Evolutionary conservation across 2,797 vertebrate species (phyloP).

Genomic region (Alcedo quadribrachys): DNA sequence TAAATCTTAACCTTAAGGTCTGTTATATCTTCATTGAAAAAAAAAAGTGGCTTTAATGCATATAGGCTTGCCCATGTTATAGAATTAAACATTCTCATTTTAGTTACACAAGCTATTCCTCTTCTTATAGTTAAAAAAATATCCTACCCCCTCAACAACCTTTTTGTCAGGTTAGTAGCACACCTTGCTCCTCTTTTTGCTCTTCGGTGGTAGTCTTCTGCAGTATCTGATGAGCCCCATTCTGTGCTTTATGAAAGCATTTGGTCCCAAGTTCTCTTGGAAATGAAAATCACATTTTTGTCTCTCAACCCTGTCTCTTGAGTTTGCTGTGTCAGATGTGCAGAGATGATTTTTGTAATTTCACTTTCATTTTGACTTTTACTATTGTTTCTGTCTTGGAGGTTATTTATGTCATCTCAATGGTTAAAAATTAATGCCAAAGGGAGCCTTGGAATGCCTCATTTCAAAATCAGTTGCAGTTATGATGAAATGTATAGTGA

Average conservation of each 20-base stretch:
- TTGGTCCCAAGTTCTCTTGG: not conserved
- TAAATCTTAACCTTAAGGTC: not conserved
- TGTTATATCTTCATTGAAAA: not conserved
- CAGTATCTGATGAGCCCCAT: not conserved
- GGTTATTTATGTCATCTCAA: not conserved
- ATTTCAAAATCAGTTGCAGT: not conserved
- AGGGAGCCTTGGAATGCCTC: not conserved
- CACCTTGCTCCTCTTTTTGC: not conserved
- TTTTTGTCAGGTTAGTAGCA: not conserved
- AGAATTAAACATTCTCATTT: not conserved
- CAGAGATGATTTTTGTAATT: not conserved
- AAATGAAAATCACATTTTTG: not conserved
- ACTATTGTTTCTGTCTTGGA: not conserved
- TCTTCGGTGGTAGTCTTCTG: not conserved
- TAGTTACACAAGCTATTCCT: not conserved
- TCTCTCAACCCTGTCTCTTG: not conserved
- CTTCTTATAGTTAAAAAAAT: not conserved
- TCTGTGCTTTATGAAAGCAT: not conserved
- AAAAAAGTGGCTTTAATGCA: not conserved
- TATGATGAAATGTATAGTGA: not conserved
- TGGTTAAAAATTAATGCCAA: not conserved
- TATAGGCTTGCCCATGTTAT: fast-evolving
- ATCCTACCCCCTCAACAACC: not conserved
- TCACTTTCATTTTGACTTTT: not conserved
- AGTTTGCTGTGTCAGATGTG: not conserved